Percentiles rank a stretch among this genome's conserved stretches.
Conservation (phyloP, 2,888 invertebrate genomes). For the Drosophila kambysellisi region DNA sequence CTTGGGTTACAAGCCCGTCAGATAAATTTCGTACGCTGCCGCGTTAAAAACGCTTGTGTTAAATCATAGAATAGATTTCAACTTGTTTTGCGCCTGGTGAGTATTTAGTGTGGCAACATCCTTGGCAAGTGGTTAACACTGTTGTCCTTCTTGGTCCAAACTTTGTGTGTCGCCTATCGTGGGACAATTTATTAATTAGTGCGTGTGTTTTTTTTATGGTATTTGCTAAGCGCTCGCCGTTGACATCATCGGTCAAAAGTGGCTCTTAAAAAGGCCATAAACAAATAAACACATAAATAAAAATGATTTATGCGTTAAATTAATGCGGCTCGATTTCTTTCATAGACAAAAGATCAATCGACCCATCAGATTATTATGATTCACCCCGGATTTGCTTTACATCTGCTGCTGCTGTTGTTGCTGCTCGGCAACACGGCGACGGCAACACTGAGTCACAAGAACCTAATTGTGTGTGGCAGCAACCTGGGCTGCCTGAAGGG, state of each 20-base stretch:
- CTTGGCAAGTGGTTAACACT: not conserved
- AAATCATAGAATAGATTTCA: constrained; percentile 3
- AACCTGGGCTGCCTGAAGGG: constrained; percentile 80
- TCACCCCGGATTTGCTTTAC: constrained; percentile 32
- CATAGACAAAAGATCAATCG: constrained; percentile 18
- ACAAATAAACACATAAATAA: constrained; percentile 48
- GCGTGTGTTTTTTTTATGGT: not conserved
- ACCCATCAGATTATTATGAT: constrained; percentile 40
- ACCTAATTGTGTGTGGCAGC: constrained; percentile 68
- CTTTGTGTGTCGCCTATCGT: not conserved
- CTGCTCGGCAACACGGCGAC: not conserved
- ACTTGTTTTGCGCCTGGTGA: not conserved
- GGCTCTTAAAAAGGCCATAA: constrained; percentile 21
- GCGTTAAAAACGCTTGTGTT: constrained; percentile 39
- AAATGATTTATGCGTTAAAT: constrained; percentile 62
- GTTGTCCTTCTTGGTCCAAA: not conserved
- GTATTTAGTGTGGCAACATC: not conserved
- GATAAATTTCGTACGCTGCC: constrained; percentile 62
- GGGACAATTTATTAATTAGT: constrained; percentile 3
- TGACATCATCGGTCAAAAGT: constrained; percentile 40
- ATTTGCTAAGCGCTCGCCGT: not conserved
- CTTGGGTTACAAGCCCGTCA: constrained; percentile 59
- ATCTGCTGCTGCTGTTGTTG: constrained; percentile 5
- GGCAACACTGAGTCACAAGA: constrained; percentile 22
- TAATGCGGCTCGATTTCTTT: constrained; percentile 41